These are phyloP conservation scores for Tipula vernalis DNA, from an alignment of 2,888 invertebrate genomes.

Conservation along the genomic window DNA sequence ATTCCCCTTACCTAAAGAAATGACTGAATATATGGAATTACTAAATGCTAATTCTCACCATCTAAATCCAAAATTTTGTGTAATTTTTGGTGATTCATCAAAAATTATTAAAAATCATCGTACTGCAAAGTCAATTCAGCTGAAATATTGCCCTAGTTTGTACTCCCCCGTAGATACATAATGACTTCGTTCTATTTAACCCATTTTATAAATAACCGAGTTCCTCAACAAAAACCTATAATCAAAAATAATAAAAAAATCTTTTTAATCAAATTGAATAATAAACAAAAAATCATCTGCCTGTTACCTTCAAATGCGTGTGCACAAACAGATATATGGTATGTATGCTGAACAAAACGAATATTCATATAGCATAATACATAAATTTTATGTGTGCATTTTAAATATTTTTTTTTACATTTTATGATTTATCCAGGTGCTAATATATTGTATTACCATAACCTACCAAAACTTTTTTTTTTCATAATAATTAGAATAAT, in stretches of 20 bases:
- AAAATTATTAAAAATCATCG: not conserved
- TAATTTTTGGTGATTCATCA: not conserved
- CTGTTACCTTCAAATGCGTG: not conserved
- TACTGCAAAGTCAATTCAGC: not conserved
- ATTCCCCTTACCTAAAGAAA: no score
- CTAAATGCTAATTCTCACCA: no score
- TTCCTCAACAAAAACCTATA: not conserved
- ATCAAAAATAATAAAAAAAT: not conserved
- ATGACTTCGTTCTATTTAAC: not conserved
- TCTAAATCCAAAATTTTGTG: no score
- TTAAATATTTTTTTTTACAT: not conserved
- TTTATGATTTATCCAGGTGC: not conserved
- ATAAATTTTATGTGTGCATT: not conserved
- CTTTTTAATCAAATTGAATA: not conserved
- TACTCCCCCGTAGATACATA: not conserved
- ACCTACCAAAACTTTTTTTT: not conserved
- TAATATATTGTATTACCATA: constrained; percentile 4
- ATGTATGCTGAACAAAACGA: not conserved
- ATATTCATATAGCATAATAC: not conserved
- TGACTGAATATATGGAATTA: no score
- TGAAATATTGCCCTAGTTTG: not conserved
- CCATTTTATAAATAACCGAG: not conserved
- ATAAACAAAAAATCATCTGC: not conserved
- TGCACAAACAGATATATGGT: not conserved
- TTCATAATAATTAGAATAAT: not conserved